These are phyloP conservation scores for Orchestes rusci DNA, from an alignment of 2,888 invertebrate species.

Conservation along the genomic window DNA sequence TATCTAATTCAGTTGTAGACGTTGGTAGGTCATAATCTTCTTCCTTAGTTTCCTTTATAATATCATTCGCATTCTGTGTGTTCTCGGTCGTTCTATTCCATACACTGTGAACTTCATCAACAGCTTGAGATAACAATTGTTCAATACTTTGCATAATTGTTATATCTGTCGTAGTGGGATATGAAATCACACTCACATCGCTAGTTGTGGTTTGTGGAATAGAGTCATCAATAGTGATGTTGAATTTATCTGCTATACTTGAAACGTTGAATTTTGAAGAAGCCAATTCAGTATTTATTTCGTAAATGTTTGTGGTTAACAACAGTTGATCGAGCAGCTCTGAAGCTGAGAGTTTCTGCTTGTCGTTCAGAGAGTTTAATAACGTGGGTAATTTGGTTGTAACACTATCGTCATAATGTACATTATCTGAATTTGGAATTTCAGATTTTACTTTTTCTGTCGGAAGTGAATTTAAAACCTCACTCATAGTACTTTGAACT, in stretches of 20 bases:
- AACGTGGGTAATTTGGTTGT: conserved; percentile 21
- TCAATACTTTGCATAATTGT: conserved; percentile 37
- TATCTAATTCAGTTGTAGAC: conserved; percentile 18
- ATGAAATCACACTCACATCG: conserved; percentile 14
- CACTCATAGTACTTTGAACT: conserved; percentile 5
- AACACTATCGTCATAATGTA: neutral
- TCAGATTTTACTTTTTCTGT: conserved; percentile 3
- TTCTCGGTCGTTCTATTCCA: conserved; percentile 22
- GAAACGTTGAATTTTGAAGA: conserved; percentile 13
- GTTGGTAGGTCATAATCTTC: conserved; percentile 3
- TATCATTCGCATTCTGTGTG: conserved; percentile 19
- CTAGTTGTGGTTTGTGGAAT: conserved; percentile 14
- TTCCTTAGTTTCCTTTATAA: neutral
- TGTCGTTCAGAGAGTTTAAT: conserved; percentile 22
- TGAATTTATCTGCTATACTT: conserved; percentile 7
- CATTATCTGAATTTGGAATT: conserved; percentile 6
- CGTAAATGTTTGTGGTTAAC: conserved; percentile 37
- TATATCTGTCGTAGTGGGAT: conserved; percentile 31
- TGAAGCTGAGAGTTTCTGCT: conserved; percentile 26
- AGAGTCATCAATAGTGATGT: conserved; percentile 15
- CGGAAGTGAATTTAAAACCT: neutral
- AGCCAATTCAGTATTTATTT: conserved; percentile 37
- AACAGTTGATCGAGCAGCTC: conserved; percentile 36
- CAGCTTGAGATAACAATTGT: conserved; percentile 38
- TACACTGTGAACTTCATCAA: conserved; percentile 29